Conservation (phyloP, 2,888 invertebrate species). For the Agrochola lychnidis region DNA sequence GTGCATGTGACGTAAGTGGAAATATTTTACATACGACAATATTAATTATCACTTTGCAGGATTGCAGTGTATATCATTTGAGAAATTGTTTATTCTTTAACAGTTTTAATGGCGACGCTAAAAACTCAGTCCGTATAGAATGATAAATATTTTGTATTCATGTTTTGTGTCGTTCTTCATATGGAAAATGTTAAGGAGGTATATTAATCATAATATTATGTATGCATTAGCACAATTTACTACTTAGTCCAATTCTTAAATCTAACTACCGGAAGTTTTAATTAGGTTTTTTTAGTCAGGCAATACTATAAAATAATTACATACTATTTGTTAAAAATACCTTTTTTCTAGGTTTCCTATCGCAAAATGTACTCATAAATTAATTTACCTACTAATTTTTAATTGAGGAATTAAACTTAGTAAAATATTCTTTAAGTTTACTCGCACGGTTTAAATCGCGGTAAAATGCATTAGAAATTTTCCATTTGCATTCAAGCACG, state of each 20-base stretch:
- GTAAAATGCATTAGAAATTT: conserved; percentile 46
- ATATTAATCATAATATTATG: background rate
- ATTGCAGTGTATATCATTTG: background rate
- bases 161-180: background rate
- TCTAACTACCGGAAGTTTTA: background rate
- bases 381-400: conserved; percentile 33
- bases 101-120: background rate
- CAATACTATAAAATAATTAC: background rate
- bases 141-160: background rate
- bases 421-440: conserved; percentile 14
- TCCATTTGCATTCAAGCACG: conserved; percentile 42
- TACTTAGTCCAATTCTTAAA: background rate
- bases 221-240: background rate
- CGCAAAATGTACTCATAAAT: conserved; percentile 22
- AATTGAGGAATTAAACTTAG: conserved; percentile 11
- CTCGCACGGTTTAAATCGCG: conserved; percentile 10
- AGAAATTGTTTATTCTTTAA: conserved; percentile 2
- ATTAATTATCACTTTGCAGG: conserved; percentile 30
- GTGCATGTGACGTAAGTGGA: conserved; percentile 59
- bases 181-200: background rate
- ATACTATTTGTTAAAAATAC: conserved; percentile 2
- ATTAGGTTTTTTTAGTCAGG: background rate
- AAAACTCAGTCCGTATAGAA: background rate
- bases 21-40: conserved; percentile 55
- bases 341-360: conserved; percentile 13